phyloP scores from a whole-genome alignment of 2,888 invertebrate species.

The Deilephila elpenor region DNA sequence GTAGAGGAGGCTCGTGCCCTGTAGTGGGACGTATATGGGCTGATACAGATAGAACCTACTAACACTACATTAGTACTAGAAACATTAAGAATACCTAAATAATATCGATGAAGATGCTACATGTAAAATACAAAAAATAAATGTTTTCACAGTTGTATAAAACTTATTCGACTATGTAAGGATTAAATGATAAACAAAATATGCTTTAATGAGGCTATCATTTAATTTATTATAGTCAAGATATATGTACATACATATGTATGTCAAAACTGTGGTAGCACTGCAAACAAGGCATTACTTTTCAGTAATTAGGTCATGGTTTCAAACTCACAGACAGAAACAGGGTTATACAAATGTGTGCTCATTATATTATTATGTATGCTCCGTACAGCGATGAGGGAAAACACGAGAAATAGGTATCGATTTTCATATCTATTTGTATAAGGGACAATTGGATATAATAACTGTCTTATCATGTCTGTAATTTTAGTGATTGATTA shows the following conservation, averaged over 20 bases:
- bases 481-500: too few relatives aligned
- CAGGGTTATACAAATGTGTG: constrained; percentile 18
- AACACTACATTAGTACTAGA: too few relatives aligned
- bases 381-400: background rate
- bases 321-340: background rate
- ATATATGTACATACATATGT: background rate
- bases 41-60: background rate
- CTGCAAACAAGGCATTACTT: constrained; percentile 16
- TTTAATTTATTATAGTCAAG: background rate
- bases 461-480: too few relatives aligned
- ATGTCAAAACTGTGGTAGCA: constrained; percentile 16
- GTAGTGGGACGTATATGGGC: too few relatives aligned
- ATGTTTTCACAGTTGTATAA: too few relatives aligned
- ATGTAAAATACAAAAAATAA: too few relatives aligned
- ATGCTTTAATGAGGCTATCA: background rate
- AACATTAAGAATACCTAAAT: too few relatives aligned
- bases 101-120: too few relatives aligned
- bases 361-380: background rate
- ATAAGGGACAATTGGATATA: too few relatives aligned
- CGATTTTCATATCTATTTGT: too few relatives aligned
- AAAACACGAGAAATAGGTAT: background rate
- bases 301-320: constrained; percentile 14
- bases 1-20: too few relatives aligned
- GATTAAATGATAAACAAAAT: background rate
- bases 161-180: too few relatives aligned